Base-by-base conservation (phyloP, 2,113 vertebrate genomes). In the Engystomops pustulosus region DNA sequence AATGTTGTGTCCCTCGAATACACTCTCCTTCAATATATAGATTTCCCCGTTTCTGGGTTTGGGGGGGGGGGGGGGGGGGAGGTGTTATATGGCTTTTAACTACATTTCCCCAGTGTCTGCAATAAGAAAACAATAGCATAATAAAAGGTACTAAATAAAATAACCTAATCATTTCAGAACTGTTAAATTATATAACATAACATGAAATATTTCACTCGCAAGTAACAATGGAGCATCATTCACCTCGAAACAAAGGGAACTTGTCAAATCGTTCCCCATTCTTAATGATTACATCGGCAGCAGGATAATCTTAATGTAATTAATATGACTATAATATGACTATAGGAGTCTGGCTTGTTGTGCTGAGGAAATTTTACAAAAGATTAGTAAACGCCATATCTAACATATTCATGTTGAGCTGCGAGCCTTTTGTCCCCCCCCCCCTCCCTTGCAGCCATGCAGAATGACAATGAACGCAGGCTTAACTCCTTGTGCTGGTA, bases 401-500 rank as follows among this genome's bases (percentile, higher is more conserved):
- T 23, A 53, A 55, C 18, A 81, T 15, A 34, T 23, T 49, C 47
- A 25, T 36, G 79, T 14, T 23, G 30, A 23, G 67, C 67, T 49
- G 23, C 3, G 1, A 51, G 27, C 32, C 79, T 32, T 70, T 70
- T 70, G 67, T 81, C 38, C 79, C 17, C 30, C 32, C 69, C 36
- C 65, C 30, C 32, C 69, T 25, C 65, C 6, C 67, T 60, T 17
- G 30, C 69, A 82, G 80, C 67, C 25, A 38, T n/a, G 23, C 49
- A 44, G 69, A 70, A 70, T 36, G 49, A 82, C 67, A 71, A 82
- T 58, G 68, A 82, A 60, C 7, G 34, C 23, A 72, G 23, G 80
- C 68, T 45, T 60, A 15, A 44, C 69, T 82, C 80, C 80, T 81
- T 58, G 80, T 60, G 36, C 32, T 74, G 80, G 68, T 30, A 82